Conservation (phyloP, 2,888 invertebrate species). For the Kuschelorhynchus macadamiae region DNA sequence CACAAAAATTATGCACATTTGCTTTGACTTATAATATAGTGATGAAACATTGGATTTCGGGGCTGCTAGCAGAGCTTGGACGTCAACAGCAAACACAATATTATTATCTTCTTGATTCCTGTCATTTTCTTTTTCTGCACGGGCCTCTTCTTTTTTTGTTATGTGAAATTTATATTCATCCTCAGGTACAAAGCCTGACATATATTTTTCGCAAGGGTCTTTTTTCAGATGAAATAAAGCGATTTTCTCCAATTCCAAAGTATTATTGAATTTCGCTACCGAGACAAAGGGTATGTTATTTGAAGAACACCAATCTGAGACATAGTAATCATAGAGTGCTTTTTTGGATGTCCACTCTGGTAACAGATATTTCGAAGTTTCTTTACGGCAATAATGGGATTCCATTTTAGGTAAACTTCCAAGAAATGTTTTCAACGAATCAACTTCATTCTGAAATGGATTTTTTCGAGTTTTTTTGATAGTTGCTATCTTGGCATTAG, state of each 20-base stretch:
- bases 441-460: conserved; percentile 1
- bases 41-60: conserved; percentile 14
- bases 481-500: not conserved
- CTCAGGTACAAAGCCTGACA: conserved; percentile 15
- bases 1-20: conserved; percentile 13
- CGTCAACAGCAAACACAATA: conserved; percentile 14
- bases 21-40: conserved; percentile 14
- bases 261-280: conserved; percentile 6
- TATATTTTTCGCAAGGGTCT: conserved; percentile 4
- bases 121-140: conserved; percentile 12
- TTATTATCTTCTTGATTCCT: not conserved
- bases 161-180: conserved; percentile 5
- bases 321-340: too few species aligned
- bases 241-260: not conserved
- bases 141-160: conserved; percentile 7
- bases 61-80: conserved; percentile 11
- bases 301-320: conserved; percentile 9
- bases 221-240: conserved; percentile 12
- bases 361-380: conserved; percentile 10
- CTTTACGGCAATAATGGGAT: conserved; percentile 8
- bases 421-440: not conserved
- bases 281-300: not conserved
- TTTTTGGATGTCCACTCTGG: too few species aligned
- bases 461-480: not conserved
- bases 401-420: conserved; percentile 7